Evolutionary conservation across 2,888 invertebrate genomes (phyloP), one percentile per base, ranked within the genome.

Genomic region (Amiota mariae): DNA sequence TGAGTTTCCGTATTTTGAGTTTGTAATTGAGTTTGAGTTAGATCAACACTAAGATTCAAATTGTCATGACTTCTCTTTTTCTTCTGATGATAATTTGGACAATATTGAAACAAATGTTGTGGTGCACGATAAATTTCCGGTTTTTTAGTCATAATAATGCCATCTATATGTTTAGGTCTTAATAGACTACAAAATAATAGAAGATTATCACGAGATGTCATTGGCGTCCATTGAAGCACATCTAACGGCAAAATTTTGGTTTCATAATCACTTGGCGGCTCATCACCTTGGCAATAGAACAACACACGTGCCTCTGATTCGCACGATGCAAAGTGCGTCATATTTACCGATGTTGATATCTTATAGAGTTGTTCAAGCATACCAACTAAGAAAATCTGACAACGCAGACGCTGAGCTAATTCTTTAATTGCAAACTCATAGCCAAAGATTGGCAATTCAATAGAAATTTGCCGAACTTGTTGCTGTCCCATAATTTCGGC

Each of bases 151-250:
- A 11, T 66, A 1, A 84, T 75, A 46, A 84, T 79, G 1, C 78
- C 82, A 4, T 71, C 73, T 1, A 84, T 83, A 13, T 79, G 72
- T 12, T 75, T 47, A 0, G 83, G 85, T 3, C 80, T 76, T 0
- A 83, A 59, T 8, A 84, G 67, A 15, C 85, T 83, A 68, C 81
- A 83, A 0, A 83, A 75, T 24, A 80, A 80, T 1, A 76, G 73
- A 3, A 83, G 78, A 73, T 84, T 82, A 8, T 80, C 75, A 0
- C 80, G 82, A 47, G 66, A 75, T 1, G 83, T 82, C 10, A 70
- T 8, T 1, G 83, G 81, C 0, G 85, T 75, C 83, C 83, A 83
- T 8, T 74, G 63, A 0, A 83, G 66, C 1, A n/a, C 2, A 20
- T 24, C 36, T 8, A 20, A n/a, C n/a, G 67, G 13, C 51, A 68